A percentile compares a stretch with the other conserved stretches of the same genome.
phyloP scores from a whole-genome alignment of 2,797 vertebrate species.

The Prionace glauca region DNA sequence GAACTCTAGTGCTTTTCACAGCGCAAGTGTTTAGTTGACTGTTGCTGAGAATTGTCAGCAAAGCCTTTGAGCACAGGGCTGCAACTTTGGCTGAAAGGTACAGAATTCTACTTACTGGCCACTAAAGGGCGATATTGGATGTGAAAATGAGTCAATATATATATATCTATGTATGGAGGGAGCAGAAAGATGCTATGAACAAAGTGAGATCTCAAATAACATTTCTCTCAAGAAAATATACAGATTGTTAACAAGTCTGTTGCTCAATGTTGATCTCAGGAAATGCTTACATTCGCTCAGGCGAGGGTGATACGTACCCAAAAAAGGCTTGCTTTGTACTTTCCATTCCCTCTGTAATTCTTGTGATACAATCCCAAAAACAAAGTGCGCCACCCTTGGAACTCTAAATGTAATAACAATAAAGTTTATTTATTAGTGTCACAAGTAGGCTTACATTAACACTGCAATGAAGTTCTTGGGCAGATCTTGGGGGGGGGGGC shows the following conservation, averaged over 20 bases:
- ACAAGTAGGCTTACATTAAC: no score
- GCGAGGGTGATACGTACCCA: background rate
- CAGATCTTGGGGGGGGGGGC: no score
- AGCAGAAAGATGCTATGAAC: background rate
- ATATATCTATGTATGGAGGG: background rate
- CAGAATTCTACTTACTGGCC: constrained; percentile 4
- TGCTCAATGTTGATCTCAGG: background rate
- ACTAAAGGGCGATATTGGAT: constrained; percentile 35
- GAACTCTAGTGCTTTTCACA: background rate
- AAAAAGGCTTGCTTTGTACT: background rate
- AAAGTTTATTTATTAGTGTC: background rate
- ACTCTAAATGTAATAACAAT: background rate
- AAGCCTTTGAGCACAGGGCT: background rate
- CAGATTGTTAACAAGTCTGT: background rate
- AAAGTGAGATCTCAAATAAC: background rate
- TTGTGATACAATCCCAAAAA: background rate
- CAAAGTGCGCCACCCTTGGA: background rate
- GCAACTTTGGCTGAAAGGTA: background rate
- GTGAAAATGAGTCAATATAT: background rate
- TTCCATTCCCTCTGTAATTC: background rate
- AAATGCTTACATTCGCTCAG: background rate
- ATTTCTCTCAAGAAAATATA: background rate
- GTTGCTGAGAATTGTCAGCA: background rate
- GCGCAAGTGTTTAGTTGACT: background rate
- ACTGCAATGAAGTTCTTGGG: no score